phyloP scores from a whole-genome alignment of 1,140 invertebrate species.

The silkworm (Bombyx mori) region ASM3026992v2 NC_085114.1:1680501-1681000 shows the following conservation, averaged over 20 bases:
- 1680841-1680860: conserved; percentile 77
- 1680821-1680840: conserved; percentile 79
- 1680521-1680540: conserved; percentile 79
- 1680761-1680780: conserved; percentile 83
- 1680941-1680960: conserved; percentile 78
- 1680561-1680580: conserved; percentile 79
- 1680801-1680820: conserved; percentile 81
- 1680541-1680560: conserved; percentile 77
- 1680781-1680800: conserved; percentile 78
- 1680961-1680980: conserved; percentile 75
- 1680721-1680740: conserved; percentile 80
- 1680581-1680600: conserved; percentile 80
- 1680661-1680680: conserved; percentile 81
- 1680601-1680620: conserved; percentile 79
- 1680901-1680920: conserved; percentile 80
- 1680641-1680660: conserved; percentile 84
- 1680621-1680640: conserved; percentile 79
- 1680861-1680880: conserved; percentile 60
- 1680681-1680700: conserved; percentile 79
- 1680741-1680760: conserved; percentile 82
- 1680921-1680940: conserved; percentile 84
- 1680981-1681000: conserved; percentile 82
- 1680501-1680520: conserved; percentile 73
- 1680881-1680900: conserved; percentile 77
- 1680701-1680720: conserved; percentile 77